These are phyloP conservation scores for Mungos mungo DNA, from an alignment of 2,113 vertebrate species.

Conservation along the genomic window DNA sequence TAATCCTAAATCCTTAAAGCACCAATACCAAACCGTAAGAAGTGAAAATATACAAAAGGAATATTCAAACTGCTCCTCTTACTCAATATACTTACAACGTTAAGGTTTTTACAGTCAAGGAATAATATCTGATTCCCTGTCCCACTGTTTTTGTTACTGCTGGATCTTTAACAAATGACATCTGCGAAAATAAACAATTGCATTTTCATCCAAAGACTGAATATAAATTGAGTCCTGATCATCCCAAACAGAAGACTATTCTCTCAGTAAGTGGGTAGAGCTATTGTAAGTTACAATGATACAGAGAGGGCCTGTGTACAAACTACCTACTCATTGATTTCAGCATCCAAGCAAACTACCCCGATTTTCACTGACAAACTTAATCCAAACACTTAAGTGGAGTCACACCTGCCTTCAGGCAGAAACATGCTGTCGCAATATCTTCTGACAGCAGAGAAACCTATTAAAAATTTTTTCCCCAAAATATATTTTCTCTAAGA, in stretches of 20 bases:
- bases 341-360: slow-evolving; percentile 25
- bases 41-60: neutral
- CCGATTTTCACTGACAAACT: slow-evolving; percentile 48
- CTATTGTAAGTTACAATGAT: slow-evolving; percentile 35
- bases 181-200: slow-evolving; percentile 72
- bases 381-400: neutral
- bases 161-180: slow-evolving; percentile 58
- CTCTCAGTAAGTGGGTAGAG: slow-evolving; percentile 34
- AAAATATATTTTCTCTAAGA: neutral
- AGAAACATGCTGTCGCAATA: neutral
- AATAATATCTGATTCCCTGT: slow-evolving; percentile 38
- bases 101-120: slow-evolving; percentile 40
- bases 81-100: neutral
- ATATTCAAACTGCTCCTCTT: slow-evolving; percentile 3
- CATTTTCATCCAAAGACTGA: slow-evolving; percentile 69
- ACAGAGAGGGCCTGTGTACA: slow-evolving; percentile 56
- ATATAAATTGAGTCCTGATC: slow-evolving; percentile 64
- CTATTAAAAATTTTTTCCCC: neutral
- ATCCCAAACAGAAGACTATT: slow-evolving; percentile 69
- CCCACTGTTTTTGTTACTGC: neutral
- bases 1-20: neutral
- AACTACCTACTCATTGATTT: slow-evolving; percentile 51
- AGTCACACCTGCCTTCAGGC: slow-evolving; percentile 21
- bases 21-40: slow-evolving; percentile 16
- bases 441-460: neutral